Evolutionary conservation across 1,140 invertebrate genomes (phyloP).

Genomic region (Neelides sp.): DNA sequence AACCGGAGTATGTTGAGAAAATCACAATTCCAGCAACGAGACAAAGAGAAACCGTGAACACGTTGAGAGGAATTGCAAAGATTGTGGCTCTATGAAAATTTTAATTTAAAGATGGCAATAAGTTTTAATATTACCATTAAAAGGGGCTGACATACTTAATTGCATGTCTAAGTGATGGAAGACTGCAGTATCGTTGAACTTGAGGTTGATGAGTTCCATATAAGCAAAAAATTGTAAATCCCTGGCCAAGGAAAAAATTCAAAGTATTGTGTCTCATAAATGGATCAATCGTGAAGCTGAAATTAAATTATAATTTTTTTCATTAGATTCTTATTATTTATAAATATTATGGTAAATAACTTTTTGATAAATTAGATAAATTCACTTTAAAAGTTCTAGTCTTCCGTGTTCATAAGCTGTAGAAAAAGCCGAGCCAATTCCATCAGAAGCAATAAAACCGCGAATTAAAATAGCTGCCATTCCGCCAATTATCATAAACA

Average conservation of each 20-base stretch:
- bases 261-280: constrained; percentile 41
- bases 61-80: constrained; percentile 24
- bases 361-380: not conserved
- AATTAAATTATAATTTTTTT: not conserved
- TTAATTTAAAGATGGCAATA: constrained; percentile 10
- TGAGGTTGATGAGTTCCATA: constrained; percentile 44
- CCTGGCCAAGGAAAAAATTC: constrained; percentile 39
- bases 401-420: constrained; percentile 23
- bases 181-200: constrained; percentile 39
- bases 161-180: constrained; percentile 21
- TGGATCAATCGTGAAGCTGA: constrained; percentile 39
- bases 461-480: constrained; percentile 26
- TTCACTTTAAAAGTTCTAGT: constrained; percentile 25
- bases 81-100: constrained; percentile 23
- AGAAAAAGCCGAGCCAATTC: constrained; percentile 17
- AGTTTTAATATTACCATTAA: no score
- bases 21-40: constrained; percentile 30
- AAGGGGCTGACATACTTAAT: constrained; percentile 9
- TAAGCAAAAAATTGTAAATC: constrained; percentile 41
- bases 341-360: not conserved
- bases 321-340: not conserved
- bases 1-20: constrained; percentile 32
- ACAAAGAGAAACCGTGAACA: constrained; percentile 17
- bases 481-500: constrained; percentile 25
- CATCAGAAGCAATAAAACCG: constrained; percentile 22